Evolutionary conservation across 1,140 invertebrate species (phyloP).

Genomic region (Anastatus disparis): DNA sequence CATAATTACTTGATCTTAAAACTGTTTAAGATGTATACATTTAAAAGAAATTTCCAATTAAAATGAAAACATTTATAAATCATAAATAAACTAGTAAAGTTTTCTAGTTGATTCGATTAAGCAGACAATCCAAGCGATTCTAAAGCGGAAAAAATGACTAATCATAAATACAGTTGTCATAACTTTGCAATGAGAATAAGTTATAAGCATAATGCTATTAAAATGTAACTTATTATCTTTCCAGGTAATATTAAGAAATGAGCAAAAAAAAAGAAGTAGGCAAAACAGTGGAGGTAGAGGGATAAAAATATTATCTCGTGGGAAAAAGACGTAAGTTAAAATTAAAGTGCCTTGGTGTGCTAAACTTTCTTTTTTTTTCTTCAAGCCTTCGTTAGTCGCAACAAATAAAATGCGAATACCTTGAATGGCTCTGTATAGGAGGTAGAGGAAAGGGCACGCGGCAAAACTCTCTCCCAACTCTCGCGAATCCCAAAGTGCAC

Average conservation of each 20-base stretch:
- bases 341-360: constrained; percentile 26
- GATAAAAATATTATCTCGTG: constrained; percentile 27
- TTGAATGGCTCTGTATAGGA: too few species aligned
- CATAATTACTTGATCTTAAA: too few species aligned
- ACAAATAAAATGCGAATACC: constrained; percentile 37
- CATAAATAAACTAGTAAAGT: too few species aligned
- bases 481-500: constrained; percentile 30
- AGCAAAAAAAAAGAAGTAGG: constrained; percentile 27
- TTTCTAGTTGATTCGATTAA: too few species aligned
- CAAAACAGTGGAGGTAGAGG: constrained; percentile 12
- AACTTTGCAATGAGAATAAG: constrained; percentile 26
- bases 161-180: constrained; percentile 15
- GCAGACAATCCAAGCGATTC: too few species aligned
- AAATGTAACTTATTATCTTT: constrained; percentile 13
- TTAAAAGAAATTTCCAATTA: too few species aligned
- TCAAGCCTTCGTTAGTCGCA: constrained; percentile 34
- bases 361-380: constrained; percentile 30
- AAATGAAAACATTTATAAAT: too few species aligned
- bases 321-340: constrained; percentile 14
- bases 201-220: constrained; percentile 29
- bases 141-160: too few species aligned
- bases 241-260: constrained; percentile 22
- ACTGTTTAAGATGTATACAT: too few species aligned
- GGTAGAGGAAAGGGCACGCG: background rate
- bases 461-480: constrained; percentile 23